These are phyloP conservation scores for Onychomys leucogaster DNA, from an alignment of 2,797 vertebrate genomes.

Conservation along the genomic window DNA sequence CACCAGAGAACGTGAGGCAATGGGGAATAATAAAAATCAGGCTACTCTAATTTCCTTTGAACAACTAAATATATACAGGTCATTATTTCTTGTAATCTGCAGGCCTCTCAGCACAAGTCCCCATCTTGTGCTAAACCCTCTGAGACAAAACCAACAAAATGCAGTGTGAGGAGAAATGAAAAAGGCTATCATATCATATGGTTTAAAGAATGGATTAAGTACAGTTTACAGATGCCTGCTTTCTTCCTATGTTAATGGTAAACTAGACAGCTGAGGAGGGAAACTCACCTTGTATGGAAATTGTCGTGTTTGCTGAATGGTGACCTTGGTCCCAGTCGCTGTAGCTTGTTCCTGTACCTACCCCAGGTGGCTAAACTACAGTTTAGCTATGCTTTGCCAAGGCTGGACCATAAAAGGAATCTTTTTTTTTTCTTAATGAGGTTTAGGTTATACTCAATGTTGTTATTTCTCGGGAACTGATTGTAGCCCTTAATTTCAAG, in stretches of 20 bases:
- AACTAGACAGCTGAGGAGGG: background rate
- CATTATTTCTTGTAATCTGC: conserved; percentile 89
- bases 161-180: conserved; percentile 84
- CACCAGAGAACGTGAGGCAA: conserved; percentile 85
- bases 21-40: conserved; percentile 90
- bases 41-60: conserved; percentile 91
- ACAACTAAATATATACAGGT: conserved; percentile 91
- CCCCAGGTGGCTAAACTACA: background rate
- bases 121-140: conserved; percentile 78
- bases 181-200: conserved; percentile 73
- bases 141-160: conserved; percentile 88
- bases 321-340: conserved; percentile 36
- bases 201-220: conserved; percentile 75
- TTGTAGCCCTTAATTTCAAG: conserved; percentile 64
- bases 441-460: conserved; percentile 61
- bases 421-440: conserved; percentile 53
- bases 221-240: background rate
- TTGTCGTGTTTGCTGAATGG: conserved; percentile 11
- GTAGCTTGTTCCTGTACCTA: background rate
- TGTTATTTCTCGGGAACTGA: conserved; percentile 67
- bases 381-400: conserved; percentile 68
- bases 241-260: conserved; percentile 5
- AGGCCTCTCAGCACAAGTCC: conserved; percentile 85
- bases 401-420: conserved; percentile 60
- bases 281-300: conserved; percentile 71